Percentiles rank a stretch among this genome's conserved stretches.
Conservation (phyloP, 2,888 invertebrate species). For the Philopedon plagiatum region DNA sequence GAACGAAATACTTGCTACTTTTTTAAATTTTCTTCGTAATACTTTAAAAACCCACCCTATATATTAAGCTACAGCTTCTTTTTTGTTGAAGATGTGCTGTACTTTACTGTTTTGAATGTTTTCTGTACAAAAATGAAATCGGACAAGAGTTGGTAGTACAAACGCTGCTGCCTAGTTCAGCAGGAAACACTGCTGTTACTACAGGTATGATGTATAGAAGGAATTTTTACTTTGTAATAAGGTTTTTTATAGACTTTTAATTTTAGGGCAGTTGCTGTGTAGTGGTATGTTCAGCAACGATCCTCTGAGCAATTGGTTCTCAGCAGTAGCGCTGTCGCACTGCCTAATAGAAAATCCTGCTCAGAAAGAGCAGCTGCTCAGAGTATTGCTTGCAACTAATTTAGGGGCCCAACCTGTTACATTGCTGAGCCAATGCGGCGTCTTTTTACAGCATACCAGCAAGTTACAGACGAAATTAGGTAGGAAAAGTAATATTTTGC, state of each 20-base stretch:
- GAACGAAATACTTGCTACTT: no score
- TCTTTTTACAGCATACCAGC: constrained; percentile 85
- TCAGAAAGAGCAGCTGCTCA: constrained; percentile 90
- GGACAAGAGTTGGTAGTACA: constrained; percentile 92
- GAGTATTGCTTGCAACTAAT: constrained; percentile 91
- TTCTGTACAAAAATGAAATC: constrained; percentile 91
- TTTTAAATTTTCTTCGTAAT: no score
- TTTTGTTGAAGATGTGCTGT: constrained; percentile 84
- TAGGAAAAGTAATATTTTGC: constrained; percentile 11
- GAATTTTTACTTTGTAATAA: not conserved
- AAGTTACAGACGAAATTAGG: constrained; percentile 85
- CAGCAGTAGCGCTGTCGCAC: constrained; percentile 92
- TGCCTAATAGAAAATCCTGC: constrained; percentile 87
- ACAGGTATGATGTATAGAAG: no score
- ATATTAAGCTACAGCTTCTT: no score
- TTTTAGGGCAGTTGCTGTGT: constrained; percentile 85
- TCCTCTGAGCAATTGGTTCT: constrained; percentile 95
- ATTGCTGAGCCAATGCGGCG: constrained; percentile 89
- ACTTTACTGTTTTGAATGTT: constrained; percentile 97
- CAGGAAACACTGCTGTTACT: constrained; percentile 75
- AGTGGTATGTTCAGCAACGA: constrained; percentile 93
- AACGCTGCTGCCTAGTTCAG: constrained; percentile 90
- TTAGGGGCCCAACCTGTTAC: constrained; percentile 89
- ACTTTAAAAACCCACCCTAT: no score
- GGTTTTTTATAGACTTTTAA: constrained; percentile 67